Evolutionary conservation across 2,113 vertebrate species (phyloP).

Genomic region (Prunella fulvescens): DNA sequence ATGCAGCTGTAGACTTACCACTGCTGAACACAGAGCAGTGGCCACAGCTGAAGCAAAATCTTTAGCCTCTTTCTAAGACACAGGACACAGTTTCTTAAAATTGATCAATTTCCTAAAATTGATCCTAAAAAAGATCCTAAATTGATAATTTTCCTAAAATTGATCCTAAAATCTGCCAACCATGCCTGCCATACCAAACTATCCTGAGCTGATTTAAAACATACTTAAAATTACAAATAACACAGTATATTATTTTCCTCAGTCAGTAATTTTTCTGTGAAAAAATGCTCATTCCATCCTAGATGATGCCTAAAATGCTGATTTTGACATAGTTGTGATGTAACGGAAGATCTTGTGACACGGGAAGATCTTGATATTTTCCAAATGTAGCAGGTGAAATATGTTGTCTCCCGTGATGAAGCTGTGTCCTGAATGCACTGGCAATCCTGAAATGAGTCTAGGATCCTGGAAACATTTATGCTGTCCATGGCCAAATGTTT

Average conservation of each 20-base stretch:
- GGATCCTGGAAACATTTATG: neutral
- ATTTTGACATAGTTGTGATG: neutral
- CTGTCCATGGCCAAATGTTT: neutral
- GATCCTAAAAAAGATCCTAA: neutral
- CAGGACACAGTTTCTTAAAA: neutral
- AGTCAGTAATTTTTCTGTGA: neutral
- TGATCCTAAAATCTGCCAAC: neutral
- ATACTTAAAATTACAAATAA: neutral
- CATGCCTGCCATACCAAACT: neutral
- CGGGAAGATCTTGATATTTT: neutral
- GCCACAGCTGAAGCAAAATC: neutral
- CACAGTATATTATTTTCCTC: neutral
- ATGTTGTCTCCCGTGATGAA: neutral
- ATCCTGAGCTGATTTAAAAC: neutral
- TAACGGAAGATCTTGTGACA: neutral
- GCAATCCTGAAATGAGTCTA: neutral
- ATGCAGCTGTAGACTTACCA: neutral
- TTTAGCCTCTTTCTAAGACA: neutral
- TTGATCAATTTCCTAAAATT: neutral
- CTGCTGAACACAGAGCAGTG: neutral
- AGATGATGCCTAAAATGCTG: neutral
- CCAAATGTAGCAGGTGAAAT: neutral
- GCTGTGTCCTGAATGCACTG: neutral
- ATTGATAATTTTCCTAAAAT: neutral
- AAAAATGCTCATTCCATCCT: neutral